Evolutionary conservation across 1,140 invertebrate genomes (phyloP).

Genomic region (Drosophila fuyamai): DNA sequence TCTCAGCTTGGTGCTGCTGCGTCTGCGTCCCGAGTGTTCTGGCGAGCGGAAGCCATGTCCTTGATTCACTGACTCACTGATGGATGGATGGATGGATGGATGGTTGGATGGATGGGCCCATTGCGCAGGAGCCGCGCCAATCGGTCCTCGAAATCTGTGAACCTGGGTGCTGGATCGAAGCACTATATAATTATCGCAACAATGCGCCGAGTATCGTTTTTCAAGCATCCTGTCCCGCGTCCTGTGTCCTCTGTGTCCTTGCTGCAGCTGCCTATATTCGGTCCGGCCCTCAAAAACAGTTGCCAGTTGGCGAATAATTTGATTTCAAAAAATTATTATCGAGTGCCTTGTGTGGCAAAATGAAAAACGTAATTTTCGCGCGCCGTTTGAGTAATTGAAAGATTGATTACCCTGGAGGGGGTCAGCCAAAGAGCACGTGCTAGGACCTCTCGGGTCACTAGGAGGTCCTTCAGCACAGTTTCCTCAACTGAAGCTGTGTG

Average conservation of each 20-base stretch:
- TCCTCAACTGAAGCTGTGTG: slow-evolving; percentile 6
- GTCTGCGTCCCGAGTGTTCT: slow-evolving; percentile 38
- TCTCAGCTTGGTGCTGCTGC: slow-evolving; percentile 1
- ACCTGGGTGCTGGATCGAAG: slow-evolving; percentile 38
- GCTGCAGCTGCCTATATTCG: slow-evolving; percentile 39
- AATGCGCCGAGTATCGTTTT: slow-evolving; percentile 74
- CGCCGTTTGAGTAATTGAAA: slow-evolving; percentile 49
- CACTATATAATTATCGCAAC: slow-evolving; percentile 74
- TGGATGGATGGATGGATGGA: slow-evolving; percentile 41
- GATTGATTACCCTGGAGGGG: slow-evolving; percentile 54
- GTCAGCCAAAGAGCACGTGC: slow-evolving; percentile 25
- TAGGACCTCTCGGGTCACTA: slow-evolving; percentile 6
- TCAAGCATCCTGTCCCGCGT: slow-evolving; percentile 70
- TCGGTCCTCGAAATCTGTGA: slow-evolving; percentile 21
- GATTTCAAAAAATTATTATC: slow-evolving; percentile 57
- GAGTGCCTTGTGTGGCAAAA: slow-evolving; percentile 1
- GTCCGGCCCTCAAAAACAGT: slow-evolving; percentile 24
- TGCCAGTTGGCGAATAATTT: slow-evolving; percentile 63
- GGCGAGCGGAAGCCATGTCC: slow-evolving; percentile 63
- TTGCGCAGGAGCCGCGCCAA: slow-evolving; percentile 21
- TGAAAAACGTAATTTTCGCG: slow-evolving; percentile 29
- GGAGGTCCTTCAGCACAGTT: slow-evolving; percentile 18
- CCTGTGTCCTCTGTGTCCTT: slow-evolving; percentile 10
- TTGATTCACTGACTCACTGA: slow-evolving; percentile 25
- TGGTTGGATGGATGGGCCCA: slow-evolving; percentile 25